Percentiles rank a stretch among this genome's conserved stretches.
These are phyloP conservation scores for Penaeus indicus DNA, from an alignment of 1,140 invertebrate genomes.

Conservation along the genomic window DNA sequence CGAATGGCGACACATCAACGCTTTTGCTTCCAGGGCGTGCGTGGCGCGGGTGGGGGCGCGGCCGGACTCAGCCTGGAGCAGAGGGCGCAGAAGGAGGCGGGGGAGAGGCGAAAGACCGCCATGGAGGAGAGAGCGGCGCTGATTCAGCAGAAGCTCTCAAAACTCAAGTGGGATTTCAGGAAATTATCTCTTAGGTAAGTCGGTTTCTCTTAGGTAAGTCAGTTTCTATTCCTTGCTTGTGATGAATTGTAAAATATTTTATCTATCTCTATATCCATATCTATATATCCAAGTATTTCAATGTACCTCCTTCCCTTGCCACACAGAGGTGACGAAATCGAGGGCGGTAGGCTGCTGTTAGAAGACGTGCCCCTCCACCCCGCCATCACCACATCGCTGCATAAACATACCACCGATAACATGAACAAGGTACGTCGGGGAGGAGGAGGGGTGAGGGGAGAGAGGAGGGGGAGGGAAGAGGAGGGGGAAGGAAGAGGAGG, in stretches of 20 bases:
- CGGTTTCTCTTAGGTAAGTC: constrained; percentile 12
- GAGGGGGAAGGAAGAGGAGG: too few relatives aligned
- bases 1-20: too few relatives aligned
- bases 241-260: too few relatives aligned
- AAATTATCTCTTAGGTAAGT: constrained; percentile 36
- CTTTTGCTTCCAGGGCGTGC: constrained; percentile 28
- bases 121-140: constrained; percentile 40
- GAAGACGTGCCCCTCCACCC: constrained; percentile 46
- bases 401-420: constrained; percentile 46
- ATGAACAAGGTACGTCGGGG: constrained; percentile 35
- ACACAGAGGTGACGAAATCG: constrained; percentile 43
- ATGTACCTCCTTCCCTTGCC: too few relatives aligned
- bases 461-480: too few relatives aligned
- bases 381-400: constrained; percentile 37
- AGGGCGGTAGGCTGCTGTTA: constrained; percentile 41
- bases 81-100: constrained; percentile 48
- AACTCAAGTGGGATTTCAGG: constrained; percentile 54
- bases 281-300: too few relatives aligned
- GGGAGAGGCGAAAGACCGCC: constrained; percentile 35
- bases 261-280: too few relatives aligned
- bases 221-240: too few relatives aligned
- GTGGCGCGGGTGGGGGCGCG: constrained; percentile 16
- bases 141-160: constrained; percentile 52
- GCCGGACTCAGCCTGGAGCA: constrained; percentile 40
- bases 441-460: too few relatives aligned